Percentiles rank a stretch among this genome's conserved stretches.
Conservation (phyloP, 2,113 vertebrate genomes). For the Loxodonta africana region DNA sequence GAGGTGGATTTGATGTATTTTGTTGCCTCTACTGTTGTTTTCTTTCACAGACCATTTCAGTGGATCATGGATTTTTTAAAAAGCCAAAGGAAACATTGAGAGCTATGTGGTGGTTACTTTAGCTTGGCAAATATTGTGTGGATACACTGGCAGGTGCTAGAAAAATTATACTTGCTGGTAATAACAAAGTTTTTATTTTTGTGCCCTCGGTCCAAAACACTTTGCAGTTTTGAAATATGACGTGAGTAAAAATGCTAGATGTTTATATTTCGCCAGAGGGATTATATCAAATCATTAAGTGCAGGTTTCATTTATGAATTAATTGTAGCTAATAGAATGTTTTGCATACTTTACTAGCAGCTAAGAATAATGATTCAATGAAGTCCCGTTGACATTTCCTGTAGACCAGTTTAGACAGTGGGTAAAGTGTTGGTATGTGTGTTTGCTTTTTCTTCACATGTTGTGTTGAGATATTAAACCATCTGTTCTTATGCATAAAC, state of each 20-base stretch:
- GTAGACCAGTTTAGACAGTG: conserved; percentile 50
- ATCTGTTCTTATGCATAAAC: conserved; percentile 80
- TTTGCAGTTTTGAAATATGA: conserved; percentile 57
- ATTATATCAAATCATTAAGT: conserved; percentile 41
- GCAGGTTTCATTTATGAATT: conserved; percentile 65
- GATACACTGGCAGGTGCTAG: conserved; percentile 58
- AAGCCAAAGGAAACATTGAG: conserved; percentile 3
- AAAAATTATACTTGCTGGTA: conserved; percentile 46
- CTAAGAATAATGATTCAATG: conserved; percentile 50
- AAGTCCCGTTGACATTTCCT: conserved; percentile 68
- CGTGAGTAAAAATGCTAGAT: conserved; percentile 51
- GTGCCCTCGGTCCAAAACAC: conserved; percentile 23
- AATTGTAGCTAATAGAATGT: conserved; percentile 39
- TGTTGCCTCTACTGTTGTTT: conserved; percentile 64
- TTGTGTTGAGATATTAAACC: conserved; percentile 74
- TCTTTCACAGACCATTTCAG: conserved; percentile 31
- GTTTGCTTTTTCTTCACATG: conserved; percentile 71
- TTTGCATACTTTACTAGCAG: conserved; percentile 52
- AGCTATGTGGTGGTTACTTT: conserved; percentile 68
- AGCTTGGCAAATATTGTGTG: conserved; percentile 55
- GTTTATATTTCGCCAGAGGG: conserved; percentile 28
- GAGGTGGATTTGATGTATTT: conserved; percentile 44
- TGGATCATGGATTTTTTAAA: conserved; percentile 58
- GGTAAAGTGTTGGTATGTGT: conserved; percentile 33
- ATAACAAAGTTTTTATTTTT: conserved; percentile 73